Evolutionary conservation across 2,888 invertebrate genomes (phyloP), one percentile per base, ranked within the genome.

Genomic region (Gonocerus acuteangulatus): DNA sequence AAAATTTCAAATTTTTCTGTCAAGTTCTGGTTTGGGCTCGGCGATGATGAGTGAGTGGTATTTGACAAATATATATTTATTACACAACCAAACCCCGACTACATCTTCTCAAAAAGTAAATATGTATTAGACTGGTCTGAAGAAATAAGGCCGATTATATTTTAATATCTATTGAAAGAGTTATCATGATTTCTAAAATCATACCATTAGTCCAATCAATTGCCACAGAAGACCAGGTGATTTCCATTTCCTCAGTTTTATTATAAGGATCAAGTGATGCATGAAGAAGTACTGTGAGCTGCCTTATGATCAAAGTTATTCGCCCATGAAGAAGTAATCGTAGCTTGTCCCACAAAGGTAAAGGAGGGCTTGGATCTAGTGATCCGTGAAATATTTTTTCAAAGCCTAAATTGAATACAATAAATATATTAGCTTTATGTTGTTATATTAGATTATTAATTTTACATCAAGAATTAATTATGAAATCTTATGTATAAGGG

Each of bases 231-330:
- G 85, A 87, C 96, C 97, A 99, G 0, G 92, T 90, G 66, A 96
- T 80, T 74, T 99, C 97, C 92, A 99, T 95, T 77, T 97, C 92
- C 74, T 99, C 99, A 0, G 97, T 97, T 2, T 94, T 94, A 73
- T 99, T 99, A 75, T 97, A 99, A 0, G 99, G 99, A 77, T 99
- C 95, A 11, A 95, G 79, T 0, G 96, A 96, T 2, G 95, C 96
- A 73, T 96, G 96, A 63, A 99, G 78, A 36, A 96, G 77, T 36
- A 95, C 89, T 0, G 94, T 93, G 73, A 95, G 81, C 72, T 89
- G 89, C 69, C 87, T 84, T 16, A 92, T 87, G 68, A 88, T 85
- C 74, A 93, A 85, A 0, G 94, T 94, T 48, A 97, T 75, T 1
- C 95, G 82, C 0, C 99, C 99, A 73, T 99, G 99, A 70, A 95